These are phyloP conservation scores for Sarcophaga subvicina DNA, from an alignment of 2,888 invertebrate species.

Conservation along the genomic window DNA sequence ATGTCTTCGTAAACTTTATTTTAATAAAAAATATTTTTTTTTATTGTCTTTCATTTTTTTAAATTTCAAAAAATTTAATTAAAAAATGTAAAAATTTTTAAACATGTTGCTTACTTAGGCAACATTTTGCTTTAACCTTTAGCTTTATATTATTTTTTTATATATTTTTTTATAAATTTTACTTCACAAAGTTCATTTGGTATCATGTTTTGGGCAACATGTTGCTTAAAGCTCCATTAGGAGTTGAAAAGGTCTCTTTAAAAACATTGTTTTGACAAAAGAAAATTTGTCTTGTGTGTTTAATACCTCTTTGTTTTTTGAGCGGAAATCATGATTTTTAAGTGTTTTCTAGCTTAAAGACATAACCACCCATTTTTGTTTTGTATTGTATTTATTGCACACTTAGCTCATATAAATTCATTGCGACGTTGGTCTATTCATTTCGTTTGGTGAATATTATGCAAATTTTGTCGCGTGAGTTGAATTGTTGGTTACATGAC, in stretches of 20 bases:
- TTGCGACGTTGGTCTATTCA: slow-evolving; percentile 2
- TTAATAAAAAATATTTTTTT: too few relatives aligned
- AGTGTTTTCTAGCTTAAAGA: slow-evolving; percentile 28
- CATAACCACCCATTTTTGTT: slow-evolving; percentile 45
- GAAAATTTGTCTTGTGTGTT: slow-evolving; percentile 12
- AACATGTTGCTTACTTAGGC: too few relatives aligned
- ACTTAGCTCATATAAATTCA: not conserved
- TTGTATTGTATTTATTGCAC: slow-evolving; percentile 6
- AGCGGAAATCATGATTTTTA: slow-evolving; percentile 59
- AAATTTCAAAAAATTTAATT: too few relatives aligned
- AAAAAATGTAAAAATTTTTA: too few relatives aligned
- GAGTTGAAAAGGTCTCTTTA: not conserved
- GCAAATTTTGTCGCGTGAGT: slow-evolving; percentile 69
- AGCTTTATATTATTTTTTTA: not conserved
- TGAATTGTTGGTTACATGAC: slow-evolving; percentile 62
- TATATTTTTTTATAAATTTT: too few relatives aligned
- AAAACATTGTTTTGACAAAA: not conserved
- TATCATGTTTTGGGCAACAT: not conserved
- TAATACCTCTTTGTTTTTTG: not conserved
- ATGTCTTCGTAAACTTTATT: too few relatives aligned
- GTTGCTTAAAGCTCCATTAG: not conserved
- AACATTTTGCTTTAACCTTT: not conserved
- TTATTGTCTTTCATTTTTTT: too few relatives aligned
- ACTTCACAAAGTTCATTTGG: not conserved
- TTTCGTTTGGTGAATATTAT: slow-evolving; percentile 42